Conservation (phyloP, 1,140 invertebrate genomes). For the Brachionus plicatilis region DNA sequence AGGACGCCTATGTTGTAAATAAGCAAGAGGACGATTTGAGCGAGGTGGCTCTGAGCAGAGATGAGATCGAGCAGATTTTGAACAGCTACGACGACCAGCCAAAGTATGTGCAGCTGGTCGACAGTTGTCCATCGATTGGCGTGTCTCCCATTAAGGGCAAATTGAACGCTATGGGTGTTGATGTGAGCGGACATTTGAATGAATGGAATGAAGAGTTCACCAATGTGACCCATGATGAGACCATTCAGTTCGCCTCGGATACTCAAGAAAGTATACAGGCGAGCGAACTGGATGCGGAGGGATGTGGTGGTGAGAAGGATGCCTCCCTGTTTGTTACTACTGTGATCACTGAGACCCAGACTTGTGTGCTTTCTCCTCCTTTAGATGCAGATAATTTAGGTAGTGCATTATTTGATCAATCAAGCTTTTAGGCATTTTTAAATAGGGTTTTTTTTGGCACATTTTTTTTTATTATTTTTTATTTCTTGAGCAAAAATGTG, state of each 20-base stretch:
- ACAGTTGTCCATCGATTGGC: neutral
- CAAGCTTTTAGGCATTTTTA: neutral
- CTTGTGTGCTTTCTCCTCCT: neutral
- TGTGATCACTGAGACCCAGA: neutral
- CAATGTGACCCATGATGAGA: neutral
- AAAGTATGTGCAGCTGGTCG: neutral
- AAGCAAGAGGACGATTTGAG: neutral
- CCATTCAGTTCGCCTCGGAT: neutral
- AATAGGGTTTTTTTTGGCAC: neutral
- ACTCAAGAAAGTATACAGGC: neutral
- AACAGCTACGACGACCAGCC: neutral
- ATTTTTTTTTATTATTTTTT: neutral
- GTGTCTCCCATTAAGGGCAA: no score
- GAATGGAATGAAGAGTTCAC: neutral
- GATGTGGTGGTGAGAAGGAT: neutral
- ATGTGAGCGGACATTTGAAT: neutral
- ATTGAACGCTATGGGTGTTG: no score
- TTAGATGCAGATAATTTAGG: neutral
- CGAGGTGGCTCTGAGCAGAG: neutral
- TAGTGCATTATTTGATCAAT: neutral
- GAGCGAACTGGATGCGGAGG: neutral
- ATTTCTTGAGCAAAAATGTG: no score
- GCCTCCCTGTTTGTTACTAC: neutral
- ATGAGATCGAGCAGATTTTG: slow-evolving; percentile 11
- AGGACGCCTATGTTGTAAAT: slow-evolving; percentile 39